Evolutionary conservation across 2,113 vertebrate genomes (phyloP).

Genomic region (Oenanthe oenanthe): DNA sequence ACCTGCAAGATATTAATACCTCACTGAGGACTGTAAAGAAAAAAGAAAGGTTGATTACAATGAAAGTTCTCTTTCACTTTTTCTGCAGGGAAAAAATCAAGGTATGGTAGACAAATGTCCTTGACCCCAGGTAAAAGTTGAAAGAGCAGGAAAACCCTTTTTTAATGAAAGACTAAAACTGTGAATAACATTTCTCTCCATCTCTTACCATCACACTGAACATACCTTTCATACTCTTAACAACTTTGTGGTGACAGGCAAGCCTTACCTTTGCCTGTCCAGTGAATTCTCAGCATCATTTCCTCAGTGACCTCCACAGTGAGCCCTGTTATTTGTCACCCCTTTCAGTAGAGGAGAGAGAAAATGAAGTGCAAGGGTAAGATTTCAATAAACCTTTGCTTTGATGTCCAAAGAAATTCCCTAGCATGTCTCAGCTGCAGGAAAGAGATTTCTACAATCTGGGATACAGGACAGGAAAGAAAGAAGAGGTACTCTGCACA

Average conservation of each 20-base stretch:
- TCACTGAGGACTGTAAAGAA: neutral
- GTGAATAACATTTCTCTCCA: neutral
- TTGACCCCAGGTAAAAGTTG: neutral
- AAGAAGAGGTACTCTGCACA: neutral
- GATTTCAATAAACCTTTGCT: neutral
- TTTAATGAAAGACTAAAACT: neutral
- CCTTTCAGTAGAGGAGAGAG: neutral
- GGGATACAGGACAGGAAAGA: neutral
- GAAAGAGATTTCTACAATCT: neutral
- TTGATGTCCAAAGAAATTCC: neutral
- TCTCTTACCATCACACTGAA: neutral
- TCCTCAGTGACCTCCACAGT: neutral
- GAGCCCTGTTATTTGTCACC: neutral
- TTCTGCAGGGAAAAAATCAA: neutral
- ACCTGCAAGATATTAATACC: neutral
- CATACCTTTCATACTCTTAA: neutral
- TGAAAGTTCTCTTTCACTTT: neutral
- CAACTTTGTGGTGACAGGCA: neutral
- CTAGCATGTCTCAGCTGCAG: neutral
- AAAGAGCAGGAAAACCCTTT: neutral
- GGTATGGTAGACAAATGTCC: neutral
- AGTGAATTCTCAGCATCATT: neutral
- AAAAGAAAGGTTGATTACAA: neutral
- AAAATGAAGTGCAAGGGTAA: neutral
- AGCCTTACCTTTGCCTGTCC: neutral